Evolutionary conservation across 2,797 vertebrate genomes (phyloP).

Genomic region (Gouania willdenowi): DNA sequence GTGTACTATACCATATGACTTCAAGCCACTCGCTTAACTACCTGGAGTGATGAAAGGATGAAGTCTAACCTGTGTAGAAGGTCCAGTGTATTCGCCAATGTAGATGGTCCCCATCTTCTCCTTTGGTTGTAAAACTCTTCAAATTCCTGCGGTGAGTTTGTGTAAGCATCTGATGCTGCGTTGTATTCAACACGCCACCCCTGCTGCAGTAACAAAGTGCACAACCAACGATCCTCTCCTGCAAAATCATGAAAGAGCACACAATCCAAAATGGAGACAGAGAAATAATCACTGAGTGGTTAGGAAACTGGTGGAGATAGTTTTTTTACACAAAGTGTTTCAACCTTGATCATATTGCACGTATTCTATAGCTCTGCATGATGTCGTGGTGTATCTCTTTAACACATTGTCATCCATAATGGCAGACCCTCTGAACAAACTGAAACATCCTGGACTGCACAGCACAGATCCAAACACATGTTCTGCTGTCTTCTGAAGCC

Average conservation of each 20-base stretch:
- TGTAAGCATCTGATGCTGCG: slow-evolving; percentile 82
- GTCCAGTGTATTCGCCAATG: slow-evolving; percentile 80
- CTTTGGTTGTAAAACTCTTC: slow-evolving; percentile 84
- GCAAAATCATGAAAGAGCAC: background rate
- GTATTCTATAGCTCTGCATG: slow-evolving; percentile 72
- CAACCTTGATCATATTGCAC: slow-evolving; percentile 84
- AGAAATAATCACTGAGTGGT: background rate
- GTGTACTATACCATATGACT: too few relatives aligned
- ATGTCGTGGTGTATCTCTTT: slow-evolving; percentile 78
- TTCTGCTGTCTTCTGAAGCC: slow-evolving; percentile 83
- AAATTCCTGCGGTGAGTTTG: slow-evolving; percentile 82
- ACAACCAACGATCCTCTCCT: slow-evolving; percentile 85
- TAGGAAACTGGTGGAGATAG: background rate
- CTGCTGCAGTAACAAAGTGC: slow-evolving; percentile 79
- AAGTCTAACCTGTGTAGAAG: slow-evolving; percentile 66
- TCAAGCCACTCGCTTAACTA: too few relatives aligned
- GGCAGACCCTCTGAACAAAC: slow-evolving; percentile 78
- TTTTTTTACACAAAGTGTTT: background rate
- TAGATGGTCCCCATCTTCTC: slow-evolving; percentile 81
- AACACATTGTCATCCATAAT: slow-evolving; percentile 81
- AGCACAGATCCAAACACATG: slow-evolving; percentile 82
- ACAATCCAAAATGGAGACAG: background rate
- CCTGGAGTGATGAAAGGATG: too few relatives aligned
- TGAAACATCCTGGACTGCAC: slow-evolving; percentile 83
- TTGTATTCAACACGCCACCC: slow-evolving; percentile 85